These are phyloP conservation scores for Carassius carassius DNA, from an alignment of 2,113 vertebrate species.

Conservation along the genomic window DNA sequence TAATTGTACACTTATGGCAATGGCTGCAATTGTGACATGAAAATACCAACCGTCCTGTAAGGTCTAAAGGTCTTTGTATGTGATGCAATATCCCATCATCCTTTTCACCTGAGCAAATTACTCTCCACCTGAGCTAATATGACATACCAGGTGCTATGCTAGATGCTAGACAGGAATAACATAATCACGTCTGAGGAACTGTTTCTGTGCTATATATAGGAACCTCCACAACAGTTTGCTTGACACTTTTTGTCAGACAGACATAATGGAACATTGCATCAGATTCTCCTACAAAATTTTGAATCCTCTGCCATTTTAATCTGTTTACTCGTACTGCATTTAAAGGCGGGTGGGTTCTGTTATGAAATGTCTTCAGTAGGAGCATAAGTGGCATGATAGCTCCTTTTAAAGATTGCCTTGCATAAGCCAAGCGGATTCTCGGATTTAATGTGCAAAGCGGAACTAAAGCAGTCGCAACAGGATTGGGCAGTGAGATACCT, in stretches of 20 bases:
- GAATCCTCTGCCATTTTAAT: constrained; percentile 14
- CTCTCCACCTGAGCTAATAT: constrained; percentile 33
- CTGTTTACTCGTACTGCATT: background rate
- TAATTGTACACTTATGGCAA: background rate
- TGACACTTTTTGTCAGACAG: constrained; percentile 35
- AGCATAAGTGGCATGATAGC: background rate
- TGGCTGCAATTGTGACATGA: background rate
- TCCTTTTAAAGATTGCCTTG: background rate
- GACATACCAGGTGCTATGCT: constrained; percentile 7
- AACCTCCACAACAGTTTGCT: background rate
- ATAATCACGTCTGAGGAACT: background rate
- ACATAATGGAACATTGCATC: constrained; percentile 37
- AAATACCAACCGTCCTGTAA: background rate
- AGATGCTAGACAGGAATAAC: background rate
- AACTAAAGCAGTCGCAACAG: constrained; percentile 8
- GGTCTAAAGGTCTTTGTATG: background rate
- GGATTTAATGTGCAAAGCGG: background rate
- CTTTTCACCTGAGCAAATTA: constrained; percentile 16
- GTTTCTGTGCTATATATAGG: constrained; percentile 34
- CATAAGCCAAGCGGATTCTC: constrained; percentile 9
- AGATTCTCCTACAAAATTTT: background rate
- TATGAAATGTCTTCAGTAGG: background rate
- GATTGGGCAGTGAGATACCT: constrained; percentile 21
- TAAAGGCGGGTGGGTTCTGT: background rate
- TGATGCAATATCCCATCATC: constrained; percentile 5